Evolutionary conservation across 1,140 invertebrate species (phyloP), one percentile per base, ranked within the genome.

Genomic region (Aphelinus certus): DNA sequence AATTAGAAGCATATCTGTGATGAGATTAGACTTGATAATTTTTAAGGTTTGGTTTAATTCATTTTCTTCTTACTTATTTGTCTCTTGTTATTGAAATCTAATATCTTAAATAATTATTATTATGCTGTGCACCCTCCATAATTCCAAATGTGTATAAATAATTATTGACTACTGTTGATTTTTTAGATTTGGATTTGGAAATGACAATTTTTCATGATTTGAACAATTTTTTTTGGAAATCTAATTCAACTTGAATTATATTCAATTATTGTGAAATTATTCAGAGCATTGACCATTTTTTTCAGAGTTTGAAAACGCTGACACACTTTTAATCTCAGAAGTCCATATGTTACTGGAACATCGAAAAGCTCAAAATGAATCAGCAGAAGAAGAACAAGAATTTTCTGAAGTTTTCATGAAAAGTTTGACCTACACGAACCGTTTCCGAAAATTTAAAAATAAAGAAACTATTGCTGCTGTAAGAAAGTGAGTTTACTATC

Each of bases 321-420:
- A 99, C 89, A 99, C 98, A 0, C 86, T 99, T 51, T 88, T 99
- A 70, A 98, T 99, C 85, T 99, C 97, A 9, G 98, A 99, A 91
- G 98, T 99, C 0, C 95, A 97, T 82, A 97, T 99, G 94, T 89
- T 99, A 73, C 87, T 99, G 76, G 97, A 99, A 83, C 97, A 99
- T 88, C 92, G 98, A 65, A 98, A 99, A 88, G 93, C 95, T 55
- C 97, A 99, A 86, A 99, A 98, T 88, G 97, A 99, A 88, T 97
- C 94, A 67, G 96, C 97, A 1, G 98, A 99, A 85, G 98, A 99
- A 79, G 98, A 99, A 84, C 97, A 98, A 87, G 96, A 98, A 88
- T 94, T 99, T 82, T 98, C 97, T 0, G 97, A 99, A 87, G 97
- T 99, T 42, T 99, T 99, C 83, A 95, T 97, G 91, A 99, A 99